A percentile compares a stretch with the other conserved stretches of the same genome.
Conservation (phyloP, 2,888 invertebrate species). For the Ephialtes manifestator region DNA sequence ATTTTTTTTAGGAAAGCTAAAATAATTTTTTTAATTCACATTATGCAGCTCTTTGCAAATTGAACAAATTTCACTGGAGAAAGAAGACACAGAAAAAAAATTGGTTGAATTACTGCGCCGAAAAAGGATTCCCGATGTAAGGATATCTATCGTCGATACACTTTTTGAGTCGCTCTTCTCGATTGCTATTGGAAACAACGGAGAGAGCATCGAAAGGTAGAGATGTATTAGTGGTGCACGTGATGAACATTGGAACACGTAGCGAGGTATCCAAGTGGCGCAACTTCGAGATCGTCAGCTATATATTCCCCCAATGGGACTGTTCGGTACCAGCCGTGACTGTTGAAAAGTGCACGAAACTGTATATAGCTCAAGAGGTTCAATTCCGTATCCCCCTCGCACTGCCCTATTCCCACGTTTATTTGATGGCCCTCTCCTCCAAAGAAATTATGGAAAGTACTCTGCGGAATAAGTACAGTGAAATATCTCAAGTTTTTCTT, state of each 20-base stretch:
- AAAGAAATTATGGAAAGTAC: constrained; percentile 23
- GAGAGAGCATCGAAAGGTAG: background rate
- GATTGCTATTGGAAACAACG: background rate
- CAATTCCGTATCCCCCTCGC: constrained; percentile 11
- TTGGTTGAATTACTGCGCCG: too few relatives aligned
- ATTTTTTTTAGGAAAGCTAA: too few relatives aligned
- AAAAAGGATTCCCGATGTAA: background rate
- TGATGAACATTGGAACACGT: constrained; percentile 63
- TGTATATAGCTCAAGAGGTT: constrained; percentile 32
- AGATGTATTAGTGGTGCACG: constrained; percentile 60
- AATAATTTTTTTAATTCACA: too few relatives aligned
- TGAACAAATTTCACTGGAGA: too few relatives aligned
- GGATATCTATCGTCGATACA: background rate
- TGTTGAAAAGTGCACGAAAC: constrained; percentile 46
- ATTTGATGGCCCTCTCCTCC: constrained; percentile 20
- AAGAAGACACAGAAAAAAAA: too few relatives aligned
- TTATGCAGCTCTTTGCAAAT: too few relatives aligned
- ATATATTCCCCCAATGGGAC: constrained; percentile 32
- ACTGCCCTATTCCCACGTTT: constrained; percentile 22
- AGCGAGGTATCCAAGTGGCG: constrained; percentile 38
- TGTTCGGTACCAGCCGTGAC: constrained; percentile 37
- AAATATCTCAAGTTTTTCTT: background rate
- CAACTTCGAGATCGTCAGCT: constrained; percentile 54
- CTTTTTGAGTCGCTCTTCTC: constrained; percentile 1
- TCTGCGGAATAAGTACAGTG: background rate